phyloP scores from a whole-genome alignment of 2,797 vertebrate species.

The Hemitrygon akajei region DNA sequence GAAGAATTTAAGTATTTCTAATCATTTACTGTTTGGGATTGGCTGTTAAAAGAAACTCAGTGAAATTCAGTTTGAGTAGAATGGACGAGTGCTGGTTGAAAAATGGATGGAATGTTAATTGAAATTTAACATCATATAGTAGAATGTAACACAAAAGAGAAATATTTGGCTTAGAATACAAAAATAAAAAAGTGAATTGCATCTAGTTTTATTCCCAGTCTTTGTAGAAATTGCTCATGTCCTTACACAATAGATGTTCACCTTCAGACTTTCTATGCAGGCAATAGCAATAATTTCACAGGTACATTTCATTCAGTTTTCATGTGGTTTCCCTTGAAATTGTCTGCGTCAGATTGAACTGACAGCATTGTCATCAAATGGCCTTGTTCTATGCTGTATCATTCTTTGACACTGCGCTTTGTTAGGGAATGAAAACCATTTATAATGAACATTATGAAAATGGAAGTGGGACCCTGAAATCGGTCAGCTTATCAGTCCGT shows the following conservation, averaged over 20 bases:
- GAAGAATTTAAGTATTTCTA: background rate
- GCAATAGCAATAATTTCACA: background rate
- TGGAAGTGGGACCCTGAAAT: no score
- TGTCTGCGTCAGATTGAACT: background rate
- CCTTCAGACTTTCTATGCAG: background rate
- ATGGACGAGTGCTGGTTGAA: background rate
- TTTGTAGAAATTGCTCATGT: background rate
- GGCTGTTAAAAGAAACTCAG: background rate
- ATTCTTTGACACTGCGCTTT: no score
- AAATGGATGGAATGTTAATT: slow-evolving; percentile 31
- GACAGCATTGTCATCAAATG: background rate
- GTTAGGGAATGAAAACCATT: no score
- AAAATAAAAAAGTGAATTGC: background rate
- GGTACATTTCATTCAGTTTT: background rate
- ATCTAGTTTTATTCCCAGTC: background rate
- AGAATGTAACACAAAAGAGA: background rate
- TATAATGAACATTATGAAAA: no score
- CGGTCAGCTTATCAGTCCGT: no score
- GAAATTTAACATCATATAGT: background rate
- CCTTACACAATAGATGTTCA: background rate
- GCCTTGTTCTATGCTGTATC: no score
- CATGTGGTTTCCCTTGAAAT: background rate
- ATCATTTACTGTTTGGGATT: no score
- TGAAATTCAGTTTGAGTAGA: background rate
- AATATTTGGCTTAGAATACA: slow-evolving; percentile 3